Evolutionary conservation across 2,113 vertebrate species (phyloP).

Genomic region (Pampusana beccarii): DNA sequence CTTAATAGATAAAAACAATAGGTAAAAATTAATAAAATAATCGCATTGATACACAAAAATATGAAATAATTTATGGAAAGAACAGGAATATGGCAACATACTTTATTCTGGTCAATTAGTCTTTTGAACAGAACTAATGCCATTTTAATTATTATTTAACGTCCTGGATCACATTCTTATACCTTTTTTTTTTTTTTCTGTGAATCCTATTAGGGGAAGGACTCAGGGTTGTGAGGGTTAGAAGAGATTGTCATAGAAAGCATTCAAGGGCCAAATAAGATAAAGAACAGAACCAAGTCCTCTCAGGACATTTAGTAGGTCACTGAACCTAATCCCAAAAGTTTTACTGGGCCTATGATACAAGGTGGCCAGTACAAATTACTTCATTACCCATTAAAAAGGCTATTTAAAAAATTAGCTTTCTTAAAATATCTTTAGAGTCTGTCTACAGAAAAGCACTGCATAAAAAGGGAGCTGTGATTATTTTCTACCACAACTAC

Average conservation of each 20-base stretch:
- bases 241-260: not conserved
- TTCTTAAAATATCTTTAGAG: not conserved
- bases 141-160: not conserved
- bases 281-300: not conserved
- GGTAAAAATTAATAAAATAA: not conserved
- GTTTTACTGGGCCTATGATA: not conserved
- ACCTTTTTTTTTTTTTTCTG: not conserved
- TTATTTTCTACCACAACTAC: not conserved
- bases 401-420: not conserved
- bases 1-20: not conserved
- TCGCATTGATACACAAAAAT: no score
- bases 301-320: not conserved
- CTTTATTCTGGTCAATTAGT: no score
- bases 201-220: not conserved
- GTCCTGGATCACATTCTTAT: not conserved
- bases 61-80: no score
- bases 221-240: not conserved
- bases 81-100: no score
- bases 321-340: not conserved
- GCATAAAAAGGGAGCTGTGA: not conserved
- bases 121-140: no score
- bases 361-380: not conserved
- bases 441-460: not conserved
- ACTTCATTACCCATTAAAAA: not conserved
- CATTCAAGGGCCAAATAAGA: not conserved